Evolutionary conservation across 2,888 invertebrate genomes (phyloP), one percentile per base, ranked within the genome.

Genomic region (Gymnocheta viridis): DNA sequence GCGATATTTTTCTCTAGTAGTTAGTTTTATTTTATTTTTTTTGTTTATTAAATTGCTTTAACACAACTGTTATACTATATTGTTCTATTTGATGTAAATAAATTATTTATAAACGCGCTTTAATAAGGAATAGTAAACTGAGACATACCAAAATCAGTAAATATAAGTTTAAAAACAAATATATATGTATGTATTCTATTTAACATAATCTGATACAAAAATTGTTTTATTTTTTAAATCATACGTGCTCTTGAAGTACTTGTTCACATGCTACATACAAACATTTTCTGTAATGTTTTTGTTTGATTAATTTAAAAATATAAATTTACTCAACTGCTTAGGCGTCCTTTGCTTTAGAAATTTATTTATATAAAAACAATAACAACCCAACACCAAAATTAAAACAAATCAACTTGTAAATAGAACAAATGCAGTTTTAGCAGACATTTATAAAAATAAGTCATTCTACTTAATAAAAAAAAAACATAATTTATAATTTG

Each of bases 211-310:
- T 62, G 38, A n/a, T 62, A 7, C 10, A 49, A 47, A 29, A 35
- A 27, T 32, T 51, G 12, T n/a, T 54, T 54, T 51, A 29, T 35
- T 54, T 3, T 47, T 27, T 9, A 38, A 41, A 74, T 78, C 14
- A 47, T 66, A 69, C 73, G 81, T 81, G 74, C 74, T 66, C 35
- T 66, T 73, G 51, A 67, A 60, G 60, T 69, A 69, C 67, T 56
- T 64, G 32, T 58, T 35, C 27, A 54, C 81, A 81, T 81, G 81
- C 81, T 81, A 44, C 73, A 81, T 81, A 81, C 74, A 74, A 67
- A 81, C 73, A 69, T 81, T 74, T 81, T 81, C 62, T 62, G 73
- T 74, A 69, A 81, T 74, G 81, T 62, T 69, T 81, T 74, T 22
- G 3, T 74, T 60, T 56, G 56, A 22, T 38, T 62, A 62, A n/a